Evolutionary conservation across 2,888 invertebrate genomes (phyloP), one percentile per base, ranked within the genome.

Genomic region (Spilosoma lubricipeda): DNA sequence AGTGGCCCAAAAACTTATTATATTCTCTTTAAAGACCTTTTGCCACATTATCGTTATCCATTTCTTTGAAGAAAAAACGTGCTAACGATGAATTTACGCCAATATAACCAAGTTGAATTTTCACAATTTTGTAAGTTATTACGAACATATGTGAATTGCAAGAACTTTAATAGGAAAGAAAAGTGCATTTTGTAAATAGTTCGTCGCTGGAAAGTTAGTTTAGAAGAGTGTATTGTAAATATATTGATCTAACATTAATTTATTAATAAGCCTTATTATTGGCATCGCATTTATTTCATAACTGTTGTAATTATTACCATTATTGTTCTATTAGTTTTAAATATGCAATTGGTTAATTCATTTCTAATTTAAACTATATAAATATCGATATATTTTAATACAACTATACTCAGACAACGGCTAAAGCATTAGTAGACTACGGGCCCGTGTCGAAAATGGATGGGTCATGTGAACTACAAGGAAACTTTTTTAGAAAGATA

Each of bases 191-290:
- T 65, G 69, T 36, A 68, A 66, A 72, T 65, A 73, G 72, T 74
- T 76, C 77, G 79, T 72, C 20, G 20, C 73, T 73, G 59, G 36
- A 76, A 76, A 72, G 68, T 70, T 71, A 70, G 39, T 67, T 63
- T 30, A 76, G 42, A 73, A 27, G 45, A 69, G 64, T 78, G 66
- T 64, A n/a, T 75, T 70, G 71, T 42, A 27, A 33, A 64, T 52
- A 48, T 73, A 68, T 68, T 64, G 73, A 64, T 48, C 39, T 69
- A 73, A 75, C 7, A 79, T 72, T 68, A 56, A 67, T 76, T 81
- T 83, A 80, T 75, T 81, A 75, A 42, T 48, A 83, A 83, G 78
- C 77, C 59, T 71, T 70, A 67, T 75, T 66, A 75, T 74, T 52
- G 67, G 11, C 36, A 56, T 69, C 15, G 15, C 52, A 36, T 56